Evolutionary conservation across 2,113 vertebrate genomes (phyloP).

Genomic region (Pimephales promelas): DNA sequence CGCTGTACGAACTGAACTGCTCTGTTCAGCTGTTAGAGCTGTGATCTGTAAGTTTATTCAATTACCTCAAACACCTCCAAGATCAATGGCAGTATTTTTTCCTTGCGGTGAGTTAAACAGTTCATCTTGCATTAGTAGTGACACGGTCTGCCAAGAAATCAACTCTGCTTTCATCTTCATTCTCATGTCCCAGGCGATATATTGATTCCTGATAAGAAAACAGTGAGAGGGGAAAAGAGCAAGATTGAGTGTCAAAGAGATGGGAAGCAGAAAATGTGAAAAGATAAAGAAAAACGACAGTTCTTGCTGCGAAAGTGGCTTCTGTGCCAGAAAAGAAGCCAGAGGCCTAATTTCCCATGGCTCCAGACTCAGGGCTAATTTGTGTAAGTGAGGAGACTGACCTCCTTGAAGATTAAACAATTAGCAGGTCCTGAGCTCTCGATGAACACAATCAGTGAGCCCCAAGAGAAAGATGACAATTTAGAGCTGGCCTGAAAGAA

Average conservation of each 20-base stretch:
- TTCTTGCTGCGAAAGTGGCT: conserved; percentile 6
- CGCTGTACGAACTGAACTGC: background rate
- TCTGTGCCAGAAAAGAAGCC: conserved; percentile 56
- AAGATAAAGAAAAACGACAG: conserved; percentile 40
- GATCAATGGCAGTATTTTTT: conserved; percentile 66
- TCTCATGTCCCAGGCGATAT: conserved; percentile 54
- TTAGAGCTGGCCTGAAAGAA: conserved; percentile 7
- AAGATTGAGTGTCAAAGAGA: conserved; percentile 10
- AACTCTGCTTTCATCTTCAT: conserved; percentile 61
- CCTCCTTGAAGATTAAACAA: conserved; percentile 62
- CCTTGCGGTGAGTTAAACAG: conserved; percentile 64
- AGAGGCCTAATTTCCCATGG: conserved; percentile 63
- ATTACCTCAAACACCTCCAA: conserved; percentile 53
- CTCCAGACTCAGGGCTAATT: conserved; percentile 63
- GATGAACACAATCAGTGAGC: conserved; percentile 1
- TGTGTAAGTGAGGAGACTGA: conserved; percentile 53
- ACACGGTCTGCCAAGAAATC: conserved; percentile 68
- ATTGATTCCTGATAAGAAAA: conserved; percentile 67
- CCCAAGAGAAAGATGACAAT: conserved; percentile 35
- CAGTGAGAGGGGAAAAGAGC: conserved; percentile 39
- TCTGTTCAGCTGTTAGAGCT: conserved; percentile 24
- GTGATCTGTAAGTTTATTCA: conserved; percentile 55
- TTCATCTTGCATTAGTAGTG: conserved; percentile 69
- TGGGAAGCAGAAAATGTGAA: conserved; percentile 13
- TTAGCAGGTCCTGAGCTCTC: conserved; percentile 55